phyloP scores from a whole-genome alignment of 1,140 invertebrate species.

The Trachymyrmex cornetzi region DNA sequence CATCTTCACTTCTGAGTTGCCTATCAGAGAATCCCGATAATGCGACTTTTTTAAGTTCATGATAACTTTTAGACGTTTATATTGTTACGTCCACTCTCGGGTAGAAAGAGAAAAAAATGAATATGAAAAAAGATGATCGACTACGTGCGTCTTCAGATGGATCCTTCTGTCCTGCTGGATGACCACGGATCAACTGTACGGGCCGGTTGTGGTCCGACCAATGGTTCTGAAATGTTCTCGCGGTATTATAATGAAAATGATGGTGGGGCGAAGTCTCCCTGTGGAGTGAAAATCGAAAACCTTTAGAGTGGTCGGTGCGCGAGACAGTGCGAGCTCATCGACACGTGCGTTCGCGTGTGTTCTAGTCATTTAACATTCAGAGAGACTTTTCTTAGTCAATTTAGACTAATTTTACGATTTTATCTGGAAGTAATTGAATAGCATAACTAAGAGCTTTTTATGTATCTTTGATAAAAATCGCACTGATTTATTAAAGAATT shows the following conservation, averaged over 20 bases:
- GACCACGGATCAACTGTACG: constrained; percentile 76
- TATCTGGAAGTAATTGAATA: not conserved
- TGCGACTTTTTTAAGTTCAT: not conserved
- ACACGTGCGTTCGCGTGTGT: not conserved
- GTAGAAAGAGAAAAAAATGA: not conserved
- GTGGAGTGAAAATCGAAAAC: constrained; percentile 66
- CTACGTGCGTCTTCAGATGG: not conserved
- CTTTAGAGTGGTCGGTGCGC: constrained; percentile 1
- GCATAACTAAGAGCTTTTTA: not conserved
- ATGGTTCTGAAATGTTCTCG: constrained; percentile 81
- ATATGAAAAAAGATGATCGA: not conserved
- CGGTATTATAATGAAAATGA: constrained; percentile 62
- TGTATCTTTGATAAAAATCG: not conserved
- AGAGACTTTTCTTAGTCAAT: not conserved
- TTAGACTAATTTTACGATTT: not conserved
- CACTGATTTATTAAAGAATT: not conserved
- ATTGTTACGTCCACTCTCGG: not conserved
- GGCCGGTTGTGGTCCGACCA: constrained; percentile 60
- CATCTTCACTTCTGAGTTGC: not conserved
- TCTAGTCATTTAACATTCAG: not conserved
- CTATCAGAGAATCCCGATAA: not conserved
- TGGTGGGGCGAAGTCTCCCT: constrained; percentile 67
- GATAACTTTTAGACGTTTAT: not conserved
- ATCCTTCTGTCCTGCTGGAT: constrained; percentile 68
- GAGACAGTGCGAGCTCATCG: not conserved